Evolutionary conservation across 2,797 vertebrate genomes (phyloP), one percentile per base, ranked within the genome.

Genomic region (Leuciscus waleckii): DNA sequence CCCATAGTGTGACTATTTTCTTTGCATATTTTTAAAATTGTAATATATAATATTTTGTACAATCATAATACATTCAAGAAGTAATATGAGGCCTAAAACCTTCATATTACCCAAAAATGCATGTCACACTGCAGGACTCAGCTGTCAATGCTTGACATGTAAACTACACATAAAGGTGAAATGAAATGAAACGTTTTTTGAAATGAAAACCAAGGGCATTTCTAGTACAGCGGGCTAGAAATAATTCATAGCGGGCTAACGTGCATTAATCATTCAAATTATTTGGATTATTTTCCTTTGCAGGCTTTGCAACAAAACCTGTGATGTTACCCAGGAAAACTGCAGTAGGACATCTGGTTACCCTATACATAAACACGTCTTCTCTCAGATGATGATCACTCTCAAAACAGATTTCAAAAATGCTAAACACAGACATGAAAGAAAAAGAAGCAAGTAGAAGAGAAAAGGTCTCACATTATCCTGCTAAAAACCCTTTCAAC

Each of bases 401-500:
- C 49, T 71, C 10, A n/a, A 71, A 43, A 70, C n/a, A 13, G 16
- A 70, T n/a, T 58, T 21, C 1, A 41, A 21, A 63, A 81, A 79
- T 49, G 17, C 41, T 67, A 79, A 32, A 67, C 41, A 32, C 17
- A 32, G 26, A 46, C 29, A 35, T 32, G 26, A 51, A 46, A 14
- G 17, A n/a, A 68, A 67, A 63, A 71, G 56, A n/a, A 65, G 23
- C 41, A 65, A 23, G 46, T n/a, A 35, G 37, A 32, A 77, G 79
- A 39, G 37, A 37, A 84, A 51, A 69, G 61, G 29, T 29, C 46
- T 54, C 23, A 10, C 16, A 81, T 69, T 81, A 68, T 23, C 74
- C 37, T 17, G 16, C 26, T 69, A 70, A 78, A 83, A 84, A 21
- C 65, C 43, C 61, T 68, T 51, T 68, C 23, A 68, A 39, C 43